Percentiles rank a stretch among this genome's conserved stretches.
Conservation (phyloP, 53 echinoderm and acorn worm genomes). For the Mesocentrotus franciscanus region DNA sequence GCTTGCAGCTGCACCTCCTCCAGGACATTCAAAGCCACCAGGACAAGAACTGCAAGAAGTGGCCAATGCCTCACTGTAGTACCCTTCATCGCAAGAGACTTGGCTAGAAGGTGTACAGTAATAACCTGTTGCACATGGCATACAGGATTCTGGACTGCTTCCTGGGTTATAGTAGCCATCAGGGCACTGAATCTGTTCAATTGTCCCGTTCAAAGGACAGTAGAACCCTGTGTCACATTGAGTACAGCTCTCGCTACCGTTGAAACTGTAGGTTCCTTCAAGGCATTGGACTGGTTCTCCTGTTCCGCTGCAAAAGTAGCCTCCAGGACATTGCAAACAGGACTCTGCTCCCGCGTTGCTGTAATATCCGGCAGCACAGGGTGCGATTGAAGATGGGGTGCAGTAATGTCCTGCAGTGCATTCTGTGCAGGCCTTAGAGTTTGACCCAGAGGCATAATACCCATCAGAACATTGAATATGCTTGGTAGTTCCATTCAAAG, state of each 20-base stretch:
- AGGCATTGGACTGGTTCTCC: slow-evolving; percentile 71
- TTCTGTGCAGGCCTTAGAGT: slow-evolving; percentile 43
- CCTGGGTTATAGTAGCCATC: slow-evolving; percentile 73
- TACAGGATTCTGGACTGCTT: slow-evolving; percentile 65
- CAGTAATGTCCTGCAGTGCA: slow-evolving; percentile 90
- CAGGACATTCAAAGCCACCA: slow-evolving; percentile 82
- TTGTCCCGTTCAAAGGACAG: slow-evolving; percentile 78
- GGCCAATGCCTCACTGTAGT: slow-evolving; percentile 79
- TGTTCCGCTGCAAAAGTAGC: slow-evolving; percentile 77
- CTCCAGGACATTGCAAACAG: slow-evolving; percentile 82
- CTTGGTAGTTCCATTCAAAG: slow-evolving; percentile 68
- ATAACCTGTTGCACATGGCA: slow-evolving; percentile 78
- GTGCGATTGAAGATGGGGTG: slow-evolving; percentile 65
- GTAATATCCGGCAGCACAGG: slow-evolving; percentile 82
- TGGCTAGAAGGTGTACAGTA: slow-evolving; percentile 77
- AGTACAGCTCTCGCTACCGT: slow-evolving; percentile 77
- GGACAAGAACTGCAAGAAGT: slow-evolving; percentile 84
- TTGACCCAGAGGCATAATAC: slow-evolving; percentile 56
- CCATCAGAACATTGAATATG: slow-evolving; percentile 69
- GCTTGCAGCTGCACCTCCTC: slow-evolving; percentile 36
- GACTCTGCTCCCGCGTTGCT: slow-evolving; percentile 75
- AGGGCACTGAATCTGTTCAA: slow-evolving; percentile 75
- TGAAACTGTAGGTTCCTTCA: slow-evolving; percentile 78
- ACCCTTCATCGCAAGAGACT: slow-evolving; percentile 80
- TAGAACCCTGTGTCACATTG: slow-evolving; percentile 82